phyloP scores from a whole-genome alignment of 2,888 invertebrate species.

The Volucella zonaria region DNA sequence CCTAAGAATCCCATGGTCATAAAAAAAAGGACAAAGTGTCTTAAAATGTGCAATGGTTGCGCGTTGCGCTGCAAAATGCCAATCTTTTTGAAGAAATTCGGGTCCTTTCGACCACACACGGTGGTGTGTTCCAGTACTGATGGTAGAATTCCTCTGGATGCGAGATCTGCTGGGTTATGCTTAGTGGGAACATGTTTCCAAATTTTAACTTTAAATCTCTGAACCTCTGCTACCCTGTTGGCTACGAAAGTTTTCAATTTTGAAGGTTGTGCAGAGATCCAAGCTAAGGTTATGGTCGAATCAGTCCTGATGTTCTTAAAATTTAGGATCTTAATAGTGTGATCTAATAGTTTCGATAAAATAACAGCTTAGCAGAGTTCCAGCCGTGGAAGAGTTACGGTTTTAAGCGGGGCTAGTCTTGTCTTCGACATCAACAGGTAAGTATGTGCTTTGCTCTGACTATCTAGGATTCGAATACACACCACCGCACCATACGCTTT shows the following conservation, averaged over 20 bases:
- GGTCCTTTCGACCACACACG: neutral
- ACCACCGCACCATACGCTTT: slow-evolving; percentile 29
- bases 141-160: slow-evolving; percentile 9
- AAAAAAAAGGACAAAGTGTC: neutral
- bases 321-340: neutral
- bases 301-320: slow-evolving; percentile 2
- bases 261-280: neutral
- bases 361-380: slow-evolving; percentile 23
- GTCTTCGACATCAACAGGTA: slow-evolving; percentile 23
- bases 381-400: slow-evolving; percentile 20
- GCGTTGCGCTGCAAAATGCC: no score
- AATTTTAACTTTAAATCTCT: neutral
- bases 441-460: slow-evolving; percentile 7
- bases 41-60: neutral
- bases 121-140: slow-evolving; percentile 5
- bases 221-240: slow-evolving; percentile 9
- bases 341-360: slow-evolving; percentile 3
- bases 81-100: slow-evolving; percentile 1
- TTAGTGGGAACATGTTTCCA: neutral
- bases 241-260: slow-evolving; percentile 10
- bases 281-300: neutral
- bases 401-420: slow-evolving; percentile 23
- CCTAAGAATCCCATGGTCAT: slow-evolving; percentile 5
- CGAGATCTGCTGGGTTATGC: slow-evolving; percentile 12
- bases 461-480: slow-evolving; percentile 11